Base-by-base conservation (phyloP, 2,113 vertebrate species). In the Passerina amoena region DNA sequence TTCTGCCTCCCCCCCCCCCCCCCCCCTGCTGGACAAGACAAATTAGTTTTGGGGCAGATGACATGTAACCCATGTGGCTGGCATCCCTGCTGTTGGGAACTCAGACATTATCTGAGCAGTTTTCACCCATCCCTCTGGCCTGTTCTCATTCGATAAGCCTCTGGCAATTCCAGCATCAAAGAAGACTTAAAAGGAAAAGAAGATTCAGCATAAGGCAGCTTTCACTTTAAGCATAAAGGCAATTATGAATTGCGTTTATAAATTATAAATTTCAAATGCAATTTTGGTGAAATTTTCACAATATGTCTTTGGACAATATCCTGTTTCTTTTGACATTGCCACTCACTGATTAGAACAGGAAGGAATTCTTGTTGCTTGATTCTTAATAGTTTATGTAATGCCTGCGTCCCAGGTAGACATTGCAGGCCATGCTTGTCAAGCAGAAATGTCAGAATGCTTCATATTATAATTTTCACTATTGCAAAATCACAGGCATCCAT, bases 141-240 rank as follows among this genome's bases (percentile, higher is more conserved):
- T 82, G 59, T 35, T 69, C 68, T 51, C 25, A 11, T 81, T 92
- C 82, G 79, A 73, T 83, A 87, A 90, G 79, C 44, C 57, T 93
- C 60, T 84, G 82, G 57, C 42, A 84, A 75, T 81, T 57, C 60
- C 42, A 54, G 20, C 47, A 66, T 82, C 23, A 84, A 78, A 78
- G 33, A 71, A 35, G 2, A 88, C 80, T 56, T 45, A 1, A 22
- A 5, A 54, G 44, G 56, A 87, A 16, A 24, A 38, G 6, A 51
- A 53, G 2, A 19, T 51, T 86, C 25, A 12, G 25, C 48, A n/a
- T 56, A 31, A 4, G 44, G 56, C 25, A 37, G 2, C 63, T 76
- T 77, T 75, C 13, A 51, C 40, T 42, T 76, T 19, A 42, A 82
- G 37, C 3, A 1, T 18, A 66, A 91, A 50, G 1, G 8, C 25